Percentiles rank a stretch among this genome's conserved stretches.
Evolutionary conservation across 2,113 vertebrate species (phyloP).

Genomic region (Leucosticte australis): DNA sequence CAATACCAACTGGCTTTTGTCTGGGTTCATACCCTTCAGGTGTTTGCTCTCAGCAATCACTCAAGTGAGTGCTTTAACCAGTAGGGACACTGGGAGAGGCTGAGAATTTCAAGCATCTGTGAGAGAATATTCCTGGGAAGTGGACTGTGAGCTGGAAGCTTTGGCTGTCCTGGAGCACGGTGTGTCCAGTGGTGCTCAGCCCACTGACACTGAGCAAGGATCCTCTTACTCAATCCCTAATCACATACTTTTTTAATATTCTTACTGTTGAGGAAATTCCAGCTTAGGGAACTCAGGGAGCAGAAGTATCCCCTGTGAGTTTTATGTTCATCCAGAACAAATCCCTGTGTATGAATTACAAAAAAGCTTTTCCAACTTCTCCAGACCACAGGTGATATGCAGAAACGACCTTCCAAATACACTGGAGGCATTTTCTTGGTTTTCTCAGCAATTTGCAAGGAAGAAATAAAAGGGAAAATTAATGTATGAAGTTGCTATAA

Average conservation of each 20-base stretch:
- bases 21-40: neutral
- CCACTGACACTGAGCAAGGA: neutral
- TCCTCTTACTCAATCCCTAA: neutral
- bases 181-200: neutral
- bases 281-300: neutral
- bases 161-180: neutral
- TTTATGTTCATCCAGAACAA: neutral
- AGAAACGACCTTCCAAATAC: neutral
- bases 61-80: neutral
- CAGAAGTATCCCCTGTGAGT: neutral
- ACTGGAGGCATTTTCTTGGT: neutral
- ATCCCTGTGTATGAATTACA: neutral
- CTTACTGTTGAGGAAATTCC: neutral
- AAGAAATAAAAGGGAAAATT: neutral
- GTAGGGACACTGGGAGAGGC: neutral
- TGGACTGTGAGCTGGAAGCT: neutral
- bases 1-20: neutral
- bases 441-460: neutral
- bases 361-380: neutral
- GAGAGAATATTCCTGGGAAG: conserved; percentile 15
- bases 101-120: conserved; percentile 21
- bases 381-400: neutral
- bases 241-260: neutral
- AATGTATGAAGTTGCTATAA: neutral
- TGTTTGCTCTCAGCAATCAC: conserved; percentile 52